These are phyloP conservation scores for Pyxicephalus adspersus DNA, from an alignment of 2,113 vertebrate genomes.

Conservation along the genomic window DNA sequence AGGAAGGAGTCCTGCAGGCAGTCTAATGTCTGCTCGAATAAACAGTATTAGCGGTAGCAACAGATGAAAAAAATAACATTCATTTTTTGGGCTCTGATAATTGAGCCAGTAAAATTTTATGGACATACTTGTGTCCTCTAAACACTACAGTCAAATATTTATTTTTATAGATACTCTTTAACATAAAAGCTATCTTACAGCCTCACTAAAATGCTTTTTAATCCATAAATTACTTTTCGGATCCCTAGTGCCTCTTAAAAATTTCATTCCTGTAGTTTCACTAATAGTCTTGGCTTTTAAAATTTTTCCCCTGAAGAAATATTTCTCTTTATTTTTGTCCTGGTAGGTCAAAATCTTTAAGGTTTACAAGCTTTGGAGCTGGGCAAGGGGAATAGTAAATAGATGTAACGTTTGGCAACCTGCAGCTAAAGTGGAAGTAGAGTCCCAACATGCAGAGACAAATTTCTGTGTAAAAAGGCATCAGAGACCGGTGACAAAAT, in stretches of 20 bases:
- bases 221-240: conserved; percentile 2
- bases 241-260: background rate
- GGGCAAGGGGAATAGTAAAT: too few relatives aligned
- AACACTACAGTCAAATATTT: conserved; percentile 34
- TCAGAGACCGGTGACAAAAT: too few relatives aligned
- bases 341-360: too few relatives aligned
- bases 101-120: conserved; percentile 47
- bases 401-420: too few relatives aligned
- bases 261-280: too few relatives aligned
- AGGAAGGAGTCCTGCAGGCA: conserved; percentile 9
- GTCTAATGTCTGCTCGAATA: conserved; percentile 12
- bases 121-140: conserved; percentile 18
- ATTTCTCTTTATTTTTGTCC: too few relatives aligned
- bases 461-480: too few relatives aligned
- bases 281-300: too few relatives aligned
- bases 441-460: too few relatives aligned
- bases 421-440: too few relatives aligned
- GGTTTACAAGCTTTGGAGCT: too few relatives aligned
- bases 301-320: too few relatives aligned
- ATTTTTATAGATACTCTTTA: conserved; percentile 35
- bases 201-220: background rate
- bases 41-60: conserved; percentile 18
- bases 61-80: conserved; percentile 29
- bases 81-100: conserved; percentile 18
- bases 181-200: conserved; percentile 29